These are phyloP conservation scores for Melieria crassipennis DNA, from an alignment of 2,888 invertebrate species.

Conservation along the genomic window DNA sequence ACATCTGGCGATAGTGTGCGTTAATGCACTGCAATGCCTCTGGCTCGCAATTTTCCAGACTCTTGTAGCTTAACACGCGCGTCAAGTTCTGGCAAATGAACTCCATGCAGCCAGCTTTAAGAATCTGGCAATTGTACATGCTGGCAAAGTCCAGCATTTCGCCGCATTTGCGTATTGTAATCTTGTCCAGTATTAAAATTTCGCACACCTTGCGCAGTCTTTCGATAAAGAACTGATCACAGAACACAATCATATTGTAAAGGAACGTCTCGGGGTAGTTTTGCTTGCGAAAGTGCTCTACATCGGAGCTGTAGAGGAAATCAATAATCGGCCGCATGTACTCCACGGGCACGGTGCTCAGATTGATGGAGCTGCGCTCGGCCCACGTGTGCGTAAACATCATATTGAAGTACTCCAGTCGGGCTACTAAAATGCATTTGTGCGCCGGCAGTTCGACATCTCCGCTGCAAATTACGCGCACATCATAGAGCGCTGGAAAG, in stretches of 20 bases:
- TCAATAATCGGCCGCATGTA: conserved; percentile 75
- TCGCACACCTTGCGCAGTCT: conserved; percentile 79
- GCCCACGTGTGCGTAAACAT: conserved; percentile 84
- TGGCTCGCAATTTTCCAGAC: conserved; percentile 73
- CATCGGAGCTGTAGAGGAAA: conserved; percentile 79
- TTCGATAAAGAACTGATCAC: conserved; percentile 82
- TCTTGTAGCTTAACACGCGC: conserved; percentile 75
- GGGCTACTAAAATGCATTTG: conserved; percentile 81
- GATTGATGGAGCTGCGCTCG: conserved; percentile 55
- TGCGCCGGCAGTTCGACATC: conserved; percentile 73
- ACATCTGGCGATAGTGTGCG: conserved; percentile 74
- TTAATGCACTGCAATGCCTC: conserved; percentile 73
- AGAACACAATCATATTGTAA: conserved; percentile 78
- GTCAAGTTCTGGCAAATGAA: conserved; percentile 81
- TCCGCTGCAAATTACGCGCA: conserved; percentile 70
- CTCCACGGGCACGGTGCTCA: conserved; percentile 59
- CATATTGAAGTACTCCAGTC: conserved; percentile 86
- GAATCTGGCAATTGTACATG: conserved; percentile 78
- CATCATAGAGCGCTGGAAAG: conserved; percentile 71
- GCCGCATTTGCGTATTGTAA: conserved; percentile 79
- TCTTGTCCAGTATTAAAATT: conserved; percentile 71
- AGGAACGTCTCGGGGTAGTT: conserved; percentile 75
- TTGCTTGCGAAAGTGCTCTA: conserved; percentile 70
- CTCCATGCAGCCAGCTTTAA: conserved; percentile 79
- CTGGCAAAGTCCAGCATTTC: conserved; percentile 81